phyloP scores from a whole-genome alignment of 2,888 invertebrate genomes.

The Drosophila cyrtoloma region DNA sequence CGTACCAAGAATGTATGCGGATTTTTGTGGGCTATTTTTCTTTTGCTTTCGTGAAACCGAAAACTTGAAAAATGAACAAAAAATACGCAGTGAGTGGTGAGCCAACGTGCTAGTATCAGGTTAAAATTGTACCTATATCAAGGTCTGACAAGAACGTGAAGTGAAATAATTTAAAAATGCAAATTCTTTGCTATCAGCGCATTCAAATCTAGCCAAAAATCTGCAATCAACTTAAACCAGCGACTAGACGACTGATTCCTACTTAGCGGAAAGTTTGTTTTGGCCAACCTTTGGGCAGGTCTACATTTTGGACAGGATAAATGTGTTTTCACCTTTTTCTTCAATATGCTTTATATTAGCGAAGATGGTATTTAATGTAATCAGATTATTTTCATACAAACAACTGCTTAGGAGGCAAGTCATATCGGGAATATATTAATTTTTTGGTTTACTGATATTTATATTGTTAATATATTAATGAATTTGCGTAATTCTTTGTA shows the following conservation, averaged over 20 bases:
- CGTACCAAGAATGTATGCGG: conserved; percentile 71
- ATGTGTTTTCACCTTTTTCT: conserved; percentile 20
- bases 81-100: conserved; percentile 21
- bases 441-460: not conserved
- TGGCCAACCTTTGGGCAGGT: conserved; percentile 17
- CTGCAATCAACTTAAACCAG: conserved; percentile 51
- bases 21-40: conserved; percentile 40
- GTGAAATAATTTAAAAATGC: conserved; percentile 79
- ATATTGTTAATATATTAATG: too few relatives aligned
- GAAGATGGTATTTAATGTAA: conserved; percentile 9
- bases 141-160: conserved; percentile 78
- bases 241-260: conserved; percentile 36
- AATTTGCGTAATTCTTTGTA: not conserved
- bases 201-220: conserved; percentile 56
- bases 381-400: conserved; percentile 2
- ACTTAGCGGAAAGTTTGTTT: conserved; percentile 21
- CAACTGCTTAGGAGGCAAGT: not conserved
- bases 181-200: conserved; percentile 63
- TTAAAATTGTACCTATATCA: conserved; percentile 74
- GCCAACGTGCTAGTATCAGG: conserved; percentile 29
- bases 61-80: conserved; percentile 41
- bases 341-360: conserved; percentile 25
- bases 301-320: not conserved
- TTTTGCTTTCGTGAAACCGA: conserved; percentile 16
- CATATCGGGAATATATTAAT: not conserved